A percentile compares a stretch with the other conserved stretches of the same genome.
Conservation (phyloP, 2,797 vertebrate genomes). For the Thripadectes ignobilis region DNA sequence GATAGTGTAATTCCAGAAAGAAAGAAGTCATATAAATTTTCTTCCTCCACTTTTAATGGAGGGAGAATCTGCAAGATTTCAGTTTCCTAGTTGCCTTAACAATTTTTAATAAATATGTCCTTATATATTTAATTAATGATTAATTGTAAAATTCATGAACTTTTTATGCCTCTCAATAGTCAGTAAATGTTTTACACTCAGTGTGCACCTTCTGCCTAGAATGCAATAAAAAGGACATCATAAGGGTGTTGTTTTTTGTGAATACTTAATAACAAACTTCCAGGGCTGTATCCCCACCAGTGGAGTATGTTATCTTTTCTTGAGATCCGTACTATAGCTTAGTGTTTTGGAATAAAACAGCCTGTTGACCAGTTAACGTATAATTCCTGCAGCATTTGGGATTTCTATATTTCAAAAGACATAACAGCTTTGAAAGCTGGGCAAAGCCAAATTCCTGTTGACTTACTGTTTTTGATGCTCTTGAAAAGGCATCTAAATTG, state of each 20-base stretch:
- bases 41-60: neutral
- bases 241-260: neutral
- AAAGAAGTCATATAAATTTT: neutral
- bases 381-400: neutral
- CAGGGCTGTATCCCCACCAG: neutral
- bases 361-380: neutral
- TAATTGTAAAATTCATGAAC: neutral
- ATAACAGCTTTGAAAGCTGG: neutral
- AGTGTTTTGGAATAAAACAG: neutral
- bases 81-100: neutral
- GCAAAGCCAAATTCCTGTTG: neutral
- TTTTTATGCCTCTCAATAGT: neutral
- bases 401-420: neutral
- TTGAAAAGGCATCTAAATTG: neutral
- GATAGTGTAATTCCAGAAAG: neutral
- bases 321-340: accelerated
- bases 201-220: neutral
- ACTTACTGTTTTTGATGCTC: neutral
- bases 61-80: neutral
- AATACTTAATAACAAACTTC: neutral
- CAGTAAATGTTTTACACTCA: neutral
- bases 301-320: neutral
- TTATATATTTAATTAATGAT: neutral
- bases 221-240: neutral
- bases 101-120: neutral